Conservation (phyloP, 1,140 invertebrate species). For the Galleria mellonella region DNA sequence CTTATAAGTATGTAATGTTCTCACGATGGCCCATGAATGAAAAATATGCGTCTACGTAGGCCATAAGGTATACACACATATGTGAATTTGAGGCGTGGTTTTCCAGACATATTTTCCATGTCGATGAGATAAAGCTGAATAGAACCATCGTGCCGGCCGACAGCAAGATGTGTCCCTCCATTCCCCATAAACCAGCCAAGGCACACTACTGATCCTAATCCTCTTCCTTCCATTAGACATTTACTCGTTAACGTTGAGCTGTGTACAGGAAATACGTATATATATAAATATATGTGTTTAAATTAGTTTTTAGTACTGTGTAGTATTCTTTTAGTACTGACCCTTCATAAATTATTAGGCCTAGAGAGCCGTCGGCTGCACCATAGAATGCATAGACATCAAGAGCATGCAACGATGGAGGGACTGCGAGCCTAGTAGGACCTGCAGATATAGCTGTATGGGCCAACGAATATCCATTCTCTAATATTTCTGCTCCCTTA, state of each 20-base stretch:
- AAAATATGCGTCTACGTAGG: too few relatives aligned
- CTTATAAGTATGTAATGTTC: too few relatives aligned
- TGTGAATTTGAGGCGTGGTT: slow-evolving; percentile 52
- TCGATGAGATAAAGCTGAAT: slow-evolving; percentile 57
- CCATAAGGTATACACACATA: slow-evolving; percentile 34
- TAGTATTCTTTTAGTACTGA: slow-evolving; percentile 20
- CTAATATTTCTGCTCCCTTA: slow-evolving; percentile 49
- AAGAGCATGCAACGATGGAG: slow-evolving; percentile 22
- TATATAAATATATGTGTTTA: background rate
- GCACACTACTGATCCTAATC: slow-evolving; percentile 50
- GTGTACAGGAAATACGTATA: slow-evolving; percentile 6
- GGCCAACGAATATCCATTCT: slow-evolving; percentile 44
- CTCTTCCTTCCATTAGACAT: slow-evolving; percentile 47
- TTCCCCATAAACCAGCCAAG: slow-evolving; percentile 47
- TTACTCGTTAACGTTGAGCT: slow-evolving; percentile 40
- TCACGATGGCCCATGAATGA: too few relatives aligned
- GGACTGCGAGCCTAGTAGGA: slow-evolving; percentile 38
- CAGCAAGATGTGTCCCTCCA: slow-evolving; percentile 37
- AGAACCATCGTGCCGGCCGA: slow-evolving; percentile 59
- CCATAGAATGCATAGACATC: slow-evolving; percentile 50
- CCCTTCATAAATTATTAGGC: slow-evolving; percentile 48
- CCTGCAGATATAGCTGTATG: slow-evolving; percentile 37
- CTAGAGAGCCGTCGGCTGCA: slow-evolving; percentile 58
- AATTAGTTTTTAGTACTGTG: background rate
- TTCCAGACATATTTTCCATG: slow-evolving; percentile 43